Evolutionary conservation across 1,140 invertebrate genomes (phyloP).

Genomic region (Alviniconcha marisindica): DNA sequence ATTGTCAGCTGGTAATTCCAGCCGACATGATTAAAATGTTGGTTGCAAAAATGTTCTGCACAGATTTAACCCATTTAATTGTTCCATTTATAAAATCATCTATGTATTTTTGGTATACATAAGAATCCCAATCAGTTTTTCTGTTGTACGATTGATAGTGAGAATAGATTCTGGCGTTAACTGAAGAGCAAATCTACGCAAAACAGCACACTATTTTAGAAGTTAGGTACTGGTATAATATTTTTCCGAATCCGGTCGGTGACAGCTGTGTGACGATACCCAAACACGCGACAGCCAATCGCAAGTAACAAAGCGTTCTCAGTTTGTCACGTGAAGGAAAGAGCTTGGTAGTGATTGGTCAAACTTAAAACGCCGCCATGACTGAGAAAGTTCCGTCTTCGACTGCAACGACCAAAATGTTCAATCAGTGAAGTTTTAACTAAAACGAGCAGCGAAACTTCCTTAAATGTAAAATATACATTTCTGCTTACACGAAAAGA

Average conservation of each 20-base stretch:
- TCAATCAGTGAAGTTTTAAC: too few relatives aligned
- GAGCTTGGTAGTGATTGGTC: background rate
- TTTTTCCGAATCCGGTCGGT: background rate
- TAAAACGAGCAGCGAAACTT: too few relatives aligned
- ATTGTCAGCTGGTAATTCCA: too few relatives aligned
- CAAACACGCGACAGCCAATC: background rate
- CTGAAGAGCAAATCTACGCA: background rate
- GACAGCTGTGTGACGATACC: background rate
- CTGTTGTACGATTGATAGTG: background rate
- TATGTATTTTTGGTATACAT: too few relatives aligned
- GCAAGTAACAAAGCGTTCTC: background rate
- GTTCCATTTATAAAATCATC: too few relatives aligned
- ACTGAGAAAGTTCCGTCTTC: background rate
- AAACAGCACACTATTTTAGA: background rate
- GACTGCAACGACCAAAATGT: too few relatives aligned
- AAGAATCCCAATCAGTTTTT: background rate
- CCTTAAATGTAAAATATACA: too few relatives aligned
- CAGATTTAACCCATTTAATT: too few relatives aligned
- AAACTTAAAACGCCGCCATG: conserved; percentile 16
- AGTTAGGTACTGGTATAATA: background rate
- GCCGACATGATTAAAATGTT: too few relatives aligned
- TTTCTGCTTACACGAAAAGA: too few relatives aligned
- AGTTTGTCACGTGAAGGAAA: background rate
- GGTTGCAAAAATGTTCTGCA: too few relatives aligned
- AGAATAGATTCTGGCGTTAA: background rate